A percentile compares a stretch with the other conserved stretches of the same genome.
These are phyloP conservation scores for Nothocercus julius DNA, from an alignment of 2,113 vertebrate species.

Conservation along the genomic window DNA sequence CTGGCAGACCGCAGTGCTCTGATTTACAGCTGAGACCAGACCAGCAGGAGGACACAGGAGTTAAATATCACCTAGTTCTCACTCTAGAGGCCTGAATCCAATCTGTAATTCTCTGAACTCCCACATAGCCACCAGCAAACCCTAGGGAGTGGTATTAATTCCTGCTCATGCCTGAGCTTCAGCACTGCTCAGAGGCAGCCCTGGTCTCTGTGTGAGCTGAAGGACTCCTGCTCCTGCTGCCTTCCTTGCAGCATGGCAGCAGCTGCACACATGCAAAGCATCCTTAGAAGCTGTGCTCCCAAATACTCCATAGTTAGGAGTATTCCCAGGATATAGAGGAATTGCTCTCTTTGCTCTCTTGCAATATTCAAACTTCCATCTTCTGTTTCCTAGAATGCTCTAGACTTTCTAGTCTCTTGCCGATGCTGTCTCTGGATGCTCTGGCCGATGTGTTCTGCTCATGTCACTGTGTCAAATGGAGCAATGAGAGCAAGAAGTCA, in stretches of 20 bases:
- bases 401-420: too few relatives aligned
- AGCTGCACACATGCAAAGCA: too few relatives aligned
- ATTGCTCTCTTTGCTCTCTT: not conserved
- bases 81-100: not conserved
- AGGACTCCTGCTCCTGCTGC: not conserved
- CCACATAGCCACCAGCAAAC: not conserved
- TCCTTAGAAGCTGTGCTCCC: not conserved
- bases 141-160: not conserved
- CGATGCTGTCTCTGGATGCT: too few relatives aligned
- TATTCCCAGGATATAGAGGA: not conserved
- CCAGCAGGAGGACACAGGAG: rapidly evolving
- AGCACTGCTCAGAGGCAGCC: too few relatives aligned
- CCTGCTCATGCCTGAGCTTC: rapidly evolving
- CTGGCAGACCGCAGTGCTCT: not conserved
- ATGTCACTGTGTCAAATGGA: not conserved
- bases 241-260: not conserved
- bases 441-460: not conserved
- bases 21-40: too few relatives aligned
- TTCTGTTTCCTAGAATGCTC: not conserved
- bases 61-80: not conserved
- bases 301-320: not conserved
- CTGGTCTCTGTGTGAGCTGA: not conserved
- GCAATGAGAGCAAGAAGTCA: not conserved
- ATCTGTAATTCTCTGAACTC: too few relatives aligned
- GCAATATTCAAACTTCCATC: not conserved